Evolutionary conservation across 1,140 invertebrate species (phyloP).

Genomic region (Tribolium madens): DNA sequence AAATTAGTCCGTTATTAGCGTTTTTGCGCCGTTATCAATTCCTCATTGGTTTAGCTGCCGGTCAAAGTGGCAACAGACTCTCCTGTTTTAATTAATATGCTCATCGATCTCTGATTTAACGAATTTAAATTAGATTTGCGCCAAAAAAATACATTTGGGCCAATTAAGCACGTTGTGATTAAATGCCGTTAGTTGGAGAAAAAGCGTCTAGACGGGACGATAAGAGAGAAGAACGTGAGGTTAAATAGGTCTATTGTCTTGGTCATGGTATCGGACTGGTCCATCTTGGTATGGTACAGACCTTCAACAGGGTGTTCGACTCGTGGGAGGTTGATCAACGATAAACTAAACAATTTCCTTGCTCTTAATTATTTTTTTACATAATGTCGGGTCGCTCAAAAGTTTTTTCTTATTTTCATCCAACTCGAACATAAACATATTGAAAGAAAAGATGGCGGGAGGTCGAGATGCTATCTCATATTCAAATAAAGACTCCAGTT

Average conservation of each 20-base stretch:
- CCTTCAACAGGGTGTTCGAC: conserved; percentile 27
- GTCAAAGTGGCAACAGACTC: conserved; percentile 6
- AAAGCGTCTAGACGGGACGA: conserved; percentile 22
- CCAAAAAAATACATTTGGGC: neutral
- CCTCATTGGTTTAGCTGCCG: conserved; percentile 31
- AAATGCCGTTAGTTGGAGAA: neutral
- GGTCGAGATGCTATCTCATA: neutral
- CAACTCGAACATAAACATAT: conserved; percentile 16
- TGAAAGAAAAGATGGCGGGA: neutral
- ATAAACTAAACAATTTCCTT: conserved; percentile 44
- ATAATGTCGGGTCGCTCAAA: neutral
- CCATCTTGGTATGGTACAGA: conserved; percentile 42
- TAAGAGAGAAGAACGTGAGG: conserved; percentile 34
- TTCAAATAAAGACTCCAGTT: conserved; percentile 12
- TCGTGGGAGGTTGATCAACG: conserved; percentile 45
- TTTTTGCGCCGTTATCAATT: conserved; percentile 44
- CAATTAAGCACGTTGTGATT: conserved; percentile 6
- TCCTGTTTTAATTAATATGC: neutral
- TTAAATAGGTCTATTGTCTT: conserved; percentile 48
- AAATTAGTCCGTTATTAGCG: conserved; percentile 25
- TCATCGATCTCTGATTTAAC: conserved; percentile 27
- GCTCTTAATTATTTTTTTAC: conserved; percentile 46
- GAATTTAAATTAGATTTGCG: neutral
- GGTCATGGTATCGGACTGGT: conserved; percentile 42
- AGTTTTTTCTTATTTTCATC: neutral